Percentiles rank a stretch among this genome's conserved stretches.
phyloP scores from a whole-genome alignment of 2,113 vertebrate species.

The Coregonus clupeaformis region DNA sequence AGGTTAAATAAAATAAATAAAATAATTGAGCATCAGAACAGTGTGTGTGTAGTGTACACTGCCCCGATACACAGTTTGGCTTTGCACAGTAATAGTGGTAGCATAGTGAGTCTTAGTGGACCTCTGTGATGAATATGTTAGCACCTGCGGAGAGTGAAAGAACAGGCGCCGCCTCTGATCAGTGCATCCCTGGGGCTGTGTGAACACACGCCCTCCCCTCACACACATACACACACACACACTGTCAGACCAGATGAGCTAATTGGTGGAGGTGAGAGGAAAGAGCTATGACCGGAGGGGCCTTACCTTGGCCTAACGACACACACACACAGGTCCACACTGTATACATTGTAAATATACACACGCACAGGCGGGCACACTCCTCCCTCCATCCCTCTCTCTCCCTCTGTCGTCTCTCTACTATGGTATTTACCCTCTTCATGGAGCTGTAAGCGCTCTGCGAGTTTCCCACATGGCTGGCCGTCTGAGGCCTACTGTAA shows the following conservation, averaged over 20 bases:
- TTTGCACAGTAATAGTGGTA: constrained; percentile 59
- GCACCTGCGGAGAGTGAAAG: constrained; percentile 71
- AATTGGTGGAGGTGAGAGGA: constrained; percentile 71
- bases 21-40: neutral
- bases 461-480: constrained; percentile 51
- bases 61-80: neutral
- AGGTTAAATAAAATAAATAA: too few species aligned
- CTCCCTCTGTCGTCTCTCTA: neutral
- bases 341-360: neutral
- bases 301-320: constrained; percentile 35
- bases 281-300: constrained; percentile 32
- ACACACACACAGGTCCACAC: neutral
- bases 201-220: constrained; percentile 20
- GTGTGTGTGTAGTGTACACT: neutral
- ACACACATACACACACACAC: constrained; percentile 23
- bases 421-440: constrained; percentile 54
- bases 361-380: constrained; percentile 31
- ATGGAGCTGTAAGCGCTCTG: constrained; percentile 40
- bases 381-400: constrained; percentile 17
- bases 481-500: constrained; percentile 65
- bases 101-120: constrained; percentile 62
- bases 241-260: constrained; percentile 69
- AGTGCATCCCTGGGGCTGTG: constrained; percentile 19
- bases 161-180: constrained; percentile 67
- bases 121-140: constrained; percentile 66